Evolutionary conservation across 2,113 vertebrate genomes (phyloP).

Genomic region (Daboia siamensis): DNA sequence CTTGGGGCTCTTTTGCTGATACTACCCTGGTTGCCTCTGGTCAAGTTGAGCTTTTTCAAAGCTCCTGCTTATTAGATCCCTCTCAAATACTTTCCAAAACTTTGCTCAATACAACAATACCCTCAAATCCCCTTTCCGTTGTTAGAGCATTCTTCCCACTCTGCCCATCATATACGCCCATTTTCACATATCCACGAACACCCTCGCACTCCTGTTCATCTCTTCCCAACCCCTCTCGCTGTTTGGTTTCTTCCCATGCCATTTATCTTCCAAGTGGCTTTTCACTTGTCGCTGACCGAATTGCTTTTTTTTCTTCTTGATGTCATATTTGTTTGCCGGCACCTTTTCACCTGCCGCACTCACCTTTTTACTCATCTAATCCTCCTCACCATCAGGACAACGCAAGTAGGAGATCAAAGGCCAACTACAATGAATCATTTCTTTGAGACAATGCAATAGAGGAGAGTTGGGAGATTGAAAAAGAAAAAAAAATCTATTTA

Average conservation of each 20-base stretch:
- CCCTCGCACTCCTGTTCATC: background rate
- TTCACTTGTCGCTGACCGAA: background rate
- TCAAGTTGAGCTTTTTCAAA: constrained; percentile 36
- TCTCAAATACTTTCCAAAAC: constrained; percentile 36
- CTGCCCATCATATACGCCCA: background rate
- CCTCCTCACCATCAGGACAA: background rate
- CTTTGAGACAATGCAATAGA: background rate
- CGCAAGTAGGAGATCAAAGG: background rate
- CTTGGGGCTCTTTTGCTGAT: background rate
- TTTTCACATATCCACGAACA: background rate
- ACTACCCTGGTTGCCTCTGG: constrained; percentile 34
- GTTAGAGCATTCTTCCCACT: background rate
- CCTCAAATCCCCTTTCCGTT: background rate
- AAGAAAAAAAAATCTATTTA: background rate
- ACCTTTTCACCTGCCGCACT: background rate
- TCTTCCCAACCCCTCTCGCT: background rate
- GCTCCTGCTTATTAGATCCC: constrained; percentile 17
- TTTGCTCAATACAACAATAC: background rate
- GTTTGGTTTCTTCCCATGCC: background rate
- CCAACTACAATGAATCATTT: background rate
- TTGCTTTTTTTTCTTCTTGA: background rate
- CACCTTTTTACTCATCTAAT: background rate
- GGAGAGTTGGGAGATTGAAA: background rate
- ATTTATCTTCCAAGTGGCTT: background rate
- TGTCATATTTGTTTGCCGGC: background rate